Evolutionary conservation across 2,888 invertebrate species (phyloP).

Genomic region (Heterodera filipjevi): DNA sequence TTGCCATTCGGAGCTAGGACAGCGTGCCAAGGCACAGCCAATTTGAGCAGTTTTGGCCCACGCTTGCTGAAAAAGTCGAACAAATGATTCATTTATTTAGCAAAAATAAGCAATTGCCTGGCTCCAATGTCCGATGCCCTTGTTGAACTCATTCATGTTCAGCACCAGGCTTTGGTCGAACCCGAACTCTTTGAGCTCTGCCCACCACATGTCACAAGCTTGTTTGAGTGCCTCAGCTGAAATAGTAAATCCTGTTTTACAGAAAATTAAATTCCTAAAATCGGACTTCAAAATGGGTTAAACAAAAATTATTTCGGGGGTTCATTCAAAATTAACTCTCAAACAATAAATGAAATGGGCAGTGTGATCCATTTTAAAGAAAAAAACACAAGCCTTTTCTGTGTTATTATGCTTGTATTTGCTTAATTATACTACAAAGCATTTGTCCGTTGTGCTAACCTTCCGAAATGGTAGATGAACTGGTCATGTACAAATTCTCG

Average conservation of each 20-base stretch:
- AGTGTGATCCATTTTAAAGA: too few species aligned
- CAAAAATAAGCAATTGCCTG: slow-evolving; percentile 32
- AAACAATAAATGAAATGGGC: too few species aligned
- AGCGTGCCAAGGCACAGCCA: slow-evolving; percentile 42
- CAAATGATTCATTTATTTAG: background rate
- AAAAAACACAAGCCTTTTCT: too few species aligned
- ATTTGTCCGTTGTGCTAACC: background rate
- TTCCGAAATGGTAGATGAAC: background rate
- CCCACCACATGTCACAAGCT: slow-evolving; percentile 46
- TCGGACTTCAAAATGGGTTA: too few species aligned
- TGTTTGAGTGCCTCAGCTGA: slow-evolving; percentile 27
- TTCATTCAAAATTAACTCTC: too few species aligned
- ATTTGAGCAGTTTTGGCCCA: slow-evolving; percentile 44
- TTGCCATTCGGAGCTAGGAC: slow-evolving; percentile 33
- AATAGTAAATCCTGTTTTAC: too few species aligned
- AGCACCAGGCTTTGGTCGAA: slow-evolving; percentile 24
- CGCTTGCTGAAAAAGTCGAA: slow-evolving; percentile 31
- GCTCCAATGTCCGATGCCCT: slow-evolving; percentile 46
- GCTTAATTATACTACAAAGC: too few species aligned
- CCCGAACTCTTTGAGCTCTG: slow-evolving; percentile 45
- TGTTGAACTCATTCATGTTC: slow-evolving; percentile 30
- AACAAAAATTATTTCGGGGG: too few species aligned
- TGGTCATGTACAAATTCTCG: slow-evolving; percentile 46
- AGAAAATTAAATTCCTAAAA: too few species aligned
- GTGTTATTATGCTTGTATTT: too few species aligned